Base-by-base conservation (phyloP, 2,888 invertebrate genomes). In the Rhamnusium bicolor region DNA sequence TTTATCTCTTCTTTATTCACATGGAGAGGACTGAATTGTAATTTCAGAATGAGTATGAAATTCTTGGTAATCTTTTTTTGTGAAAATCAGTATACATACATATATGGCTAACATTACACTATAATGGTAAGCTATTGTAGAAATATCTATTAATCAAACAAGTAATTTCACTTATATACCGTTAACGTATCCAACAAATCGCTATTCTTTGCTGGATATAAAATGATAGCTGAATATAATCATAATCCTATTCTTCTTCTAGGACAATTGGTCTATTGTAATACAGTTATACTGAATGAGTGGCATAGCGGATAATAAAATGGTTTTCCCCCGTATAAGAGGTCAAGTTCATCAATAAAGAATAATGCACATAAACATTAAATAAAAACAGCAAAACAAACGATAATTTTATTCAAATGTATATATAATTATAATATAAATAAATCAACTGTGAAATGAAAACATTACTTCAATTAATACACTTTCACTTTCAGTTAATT, bases 141-240 rank as follows among this genome's bases (percentile, higher is more conserved):
- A 4, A 40, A 40, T n/a, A 40, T 40, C n/a, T 40, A 40, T n/a
- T n/a, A 40, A 40, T 40, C n/a, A 40, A n/a, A 40, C 40, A 40
- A n/a, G 10, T n/a, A 40, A 40, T 40, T 12, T 40, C 12, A 40
- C 32, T 29, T 18, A 58, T 32, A 58, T 32, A 32, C 58, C 32
- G 58, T 32, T 58, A 58, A 58, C 58, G 29, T 58, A 58, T 18
- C 32, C 32, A 58, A 58, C 27, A 58, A 58, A 32, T 58, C 29
- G 10, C 18, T 12, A 58, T 58, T 58, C 58, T 32, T 58, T 19
- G 18, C 7, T 18, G 51, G 3, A 51, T 14, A 18, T 18, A 18
- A 18, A 49, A 49, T 4, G n/a, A 40, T 18, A 51, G 19, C 8
- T 51, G 18, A 16, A 19, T 51, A 12, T 51, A 51, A 51, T 51